These are phyloP conservation scores for Columba guinea DNA, from an alignment of 2,797 vertebrate species.

Conservation along the genomic window DNA sequence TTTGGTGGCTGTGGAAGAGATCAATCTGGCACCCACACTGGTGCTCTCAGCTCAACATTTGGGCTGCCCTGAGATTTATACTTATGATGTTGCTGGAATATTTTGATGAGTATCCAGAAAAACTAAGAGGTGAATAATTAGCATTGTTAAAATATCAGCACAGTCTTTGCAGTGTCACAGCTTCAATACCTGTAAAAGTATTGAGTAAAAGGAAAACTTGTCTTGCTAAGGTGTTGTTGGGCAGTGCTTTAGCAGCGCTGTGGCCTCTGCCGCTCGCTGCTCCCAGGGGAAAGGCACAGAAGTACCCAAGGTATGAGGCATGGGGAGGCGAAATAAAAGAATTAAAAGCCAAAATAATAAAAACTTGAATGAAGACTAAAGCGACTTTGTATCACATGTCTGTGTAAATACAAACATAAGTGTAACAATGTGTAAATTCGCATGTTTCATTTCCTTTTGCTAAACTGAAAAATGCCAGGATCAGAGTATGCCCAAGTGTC, in stretches of 20 bases:
- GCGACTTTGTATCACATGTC: background rate
- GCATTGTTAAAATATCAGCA: background rate
- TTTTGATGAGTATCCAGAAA: background rate
- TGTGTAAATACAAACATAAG: fast-evolving
- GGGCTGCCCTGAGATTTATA: background rate
- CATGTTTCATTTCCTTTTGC: background rate
- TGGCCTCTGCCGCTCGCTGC: fast-evolving
- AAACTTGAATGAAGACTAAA: background rate
- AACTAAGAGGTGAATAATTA: background rate
- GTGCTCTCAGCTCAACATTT: background rate
- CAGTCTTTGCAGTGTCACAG: fast-evolving
- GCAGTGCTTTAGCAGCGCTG: background rate
- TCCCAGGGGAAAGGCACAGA: background rate
- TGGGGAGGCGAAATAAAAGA: background rate
- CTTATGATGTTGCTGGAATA: background rate
- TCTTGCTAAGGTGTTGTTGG: fast-evolving
- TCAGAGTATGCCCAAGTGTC: fast-evolving
- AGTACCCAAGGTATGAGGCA: fast-evolving
- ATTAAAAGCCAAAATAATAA: too few relatives aligned
- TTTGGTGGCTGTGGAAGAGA: background rate
- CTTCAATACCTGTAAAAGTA: background rate
- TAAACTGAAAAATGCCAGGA: background rate
- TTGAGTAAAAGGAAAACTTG: background rate
- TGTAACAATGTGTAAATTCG: fast-evolving
- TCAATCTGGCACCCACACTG: background rate